Base-by-base conservation (phyloP, 53 echinoderm and acorn worm species). In the Stichopus horrens region DNA sequence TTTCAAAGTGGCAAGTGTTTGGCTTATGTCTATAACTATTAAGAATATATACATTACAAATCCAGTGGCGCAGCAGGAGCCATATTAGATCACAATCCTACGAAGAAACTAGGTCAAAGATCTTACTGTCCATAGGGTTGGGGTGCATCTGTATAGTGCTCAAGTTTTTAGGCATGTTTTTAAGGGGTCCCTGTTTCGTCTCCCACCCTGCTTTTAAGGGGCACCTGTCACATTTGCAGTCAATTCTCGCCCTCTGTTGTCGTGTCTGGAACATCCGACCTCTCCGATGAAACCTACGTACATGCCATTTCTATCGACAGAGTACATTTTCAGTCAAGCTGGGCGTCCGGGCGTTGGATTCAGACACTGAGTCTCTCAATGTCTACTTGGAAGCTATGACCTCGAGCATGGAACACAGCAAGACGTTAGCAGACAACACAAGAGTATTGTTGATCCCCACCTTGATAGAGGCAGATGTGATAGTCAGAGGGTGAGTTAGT, bases 401-500 rank as follows among this genome's bases (percentile, higher is more conserved):
- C 5, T 84, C 88, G 6, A 96, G 95, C 59, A 68, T 74, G 18
- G 95, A 96, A 83, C 87, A 90, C 22, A 96, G 95, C 91, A 89
- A 74, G 86, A 91, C 90, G 4, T 88, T 88, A 16, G 52, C 58
- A 5, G 92, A 95, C 85, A 97, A 97, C 90, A 73, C 86, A 2
- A 84, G 65, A 8, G 74, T 77, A 23, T 88, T 88, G 13, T 21
- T 88, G 0, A 65, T 97, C 21, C 94, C 91, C 5, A 92, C 94
- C 73, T 88, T 51, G 37, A 79, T 97, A n/a, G 91, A 89, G n/a
- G 97, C 97, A 19, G 97, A 97, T 86, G 58, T 92, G 8, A 84
- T 92, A 14, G 93, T 95, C 7, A 84, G 91, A 79, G 97, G 97
- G 97, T 97, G 88, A 77, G 92, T 88, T 6, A 71, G 19, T 37